Evolutionary conservation across 2,797 vertebrate genomes (phyloP).

Genomic region (Pseudotriccus pelzelni): DNA sequence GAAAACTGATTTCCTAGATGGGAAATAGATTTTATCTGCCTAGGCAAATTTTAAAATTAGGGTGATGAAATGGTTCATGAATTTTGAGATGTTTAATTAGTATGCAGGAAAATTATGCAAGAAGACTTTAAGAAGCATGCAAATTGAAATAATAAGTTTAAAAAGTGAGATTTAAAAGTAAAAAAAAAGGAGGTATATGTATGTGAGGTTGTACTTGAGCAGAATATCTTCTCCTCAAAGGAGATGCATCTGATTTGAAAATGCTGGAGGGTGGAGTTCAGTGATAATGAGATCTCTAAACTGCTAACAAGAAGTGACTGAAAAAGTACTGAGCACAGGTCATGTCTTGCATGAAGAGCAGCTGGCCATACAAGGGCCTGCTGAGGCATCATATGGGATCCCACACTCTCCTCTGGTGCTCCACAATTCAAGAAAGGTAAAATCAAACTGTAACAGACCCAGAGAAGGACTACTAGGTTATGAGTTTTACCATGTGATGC

Average conservation of each 20-base stretch:
- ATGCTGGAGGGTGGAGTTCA: background rate
- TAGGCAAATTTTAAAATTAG: conserved; percentile 32
- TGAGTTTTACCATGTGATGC: background rate
- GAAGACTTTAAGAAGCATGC: background rate
- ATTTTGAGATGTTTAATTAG: background rate
- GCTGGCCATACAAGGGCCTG: background rate
- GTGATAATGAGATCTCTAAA: background rate
- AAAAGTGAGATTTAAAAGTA: background rate
- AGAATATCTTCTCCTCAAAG: background rate
- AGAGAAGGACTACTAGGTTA: background rate
- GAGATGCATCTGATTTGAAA: background rate
- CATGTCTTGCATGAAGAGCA: background rate
- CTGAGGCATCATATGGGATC: background rate
- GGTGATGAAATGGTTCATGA: background rate
- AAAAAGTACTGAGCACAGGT: background rate
- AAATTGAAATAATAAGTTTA: background rate
- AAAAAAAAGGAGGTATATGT: background rate
- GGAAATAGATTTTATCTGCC: conserved; percentile 20
- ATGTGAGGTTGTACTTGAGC: background rate
- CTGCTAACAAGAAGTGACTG: background rate
- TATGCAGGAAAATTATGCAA: background rate
- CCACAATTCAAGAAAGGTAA: background rate
- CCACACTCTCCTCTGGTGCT: fast-evolving
- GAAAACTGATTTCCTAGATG: background rate
- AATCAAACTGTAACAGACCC: background rate